Percentiles rank a stretch among this genome's conserved stretches.
These are phyloP conservation scores for Ceratosolen fusciceps DNA, from an alignment of 1,140 invertebrate genomes.

Conservation along the genomic window DNA sequence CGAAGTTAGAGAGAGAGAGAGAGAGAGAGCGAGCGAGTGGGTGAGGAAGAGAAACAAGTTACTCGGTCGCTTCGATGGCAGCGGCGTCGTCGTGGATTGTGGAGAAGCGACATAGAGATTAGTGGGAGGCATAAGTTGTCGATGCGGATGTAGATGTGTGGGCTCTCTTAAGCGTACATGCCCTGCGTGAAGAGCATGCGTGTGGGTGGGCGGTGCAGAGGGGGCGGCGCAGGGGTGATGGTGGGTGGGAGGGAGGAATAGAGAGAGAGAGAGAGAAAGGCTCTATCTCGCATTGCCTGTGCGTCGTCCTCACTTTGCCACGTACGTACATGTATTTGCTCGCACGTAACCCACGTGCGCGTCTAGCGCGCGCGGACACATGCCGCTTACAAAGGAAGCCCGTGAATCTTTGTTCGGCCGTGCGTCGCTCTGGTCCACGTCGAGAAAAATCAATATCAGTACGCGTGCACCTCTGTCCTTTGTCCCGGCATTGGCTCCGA, in stretches of 20 bases:
- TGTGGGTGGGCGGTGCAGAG: no score
- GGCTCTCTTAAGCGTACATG: no score
- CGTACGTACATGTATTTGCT: background rate
- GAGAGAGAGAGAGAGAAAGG: background rate
- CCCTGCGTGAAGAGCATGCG: no score
- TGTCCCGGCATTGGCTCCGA: background rate
- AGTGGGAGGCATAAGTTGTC: no score
- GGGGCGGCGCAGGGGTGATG: background rate
- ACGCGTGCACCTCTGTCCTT: background rate
- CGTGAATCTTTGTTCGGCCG: slow-evolving; percentile 18
- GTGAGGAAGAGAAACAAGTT: no score
- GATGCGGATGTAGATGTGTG: no score
- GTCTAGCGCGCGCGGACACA: background rate
- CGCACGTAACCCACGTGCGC: slow-evolving; percentile 6
- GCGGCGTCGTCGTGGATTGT: no score
- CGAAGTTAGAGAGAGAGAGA: no score
- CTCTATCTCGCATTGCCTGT: background rate
- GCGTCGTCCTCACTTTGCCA: background rate
- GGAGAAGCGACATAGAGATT: no score
- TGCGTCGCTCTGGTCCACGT: background rate
- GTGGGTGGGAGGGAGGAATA: background rate
- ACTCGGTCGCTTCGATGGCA: no score
- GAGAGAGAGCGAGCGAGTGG: no score
- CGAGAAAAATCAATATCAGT: slow-evolving; percentile 20
- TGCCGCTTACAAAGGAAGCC: slow-evolving; percentile 19